Evolutionary conservation across 2,797 vertebrate genomes (phyloP).

Genomic region (Gymnoscopelus braueri): DNA sequence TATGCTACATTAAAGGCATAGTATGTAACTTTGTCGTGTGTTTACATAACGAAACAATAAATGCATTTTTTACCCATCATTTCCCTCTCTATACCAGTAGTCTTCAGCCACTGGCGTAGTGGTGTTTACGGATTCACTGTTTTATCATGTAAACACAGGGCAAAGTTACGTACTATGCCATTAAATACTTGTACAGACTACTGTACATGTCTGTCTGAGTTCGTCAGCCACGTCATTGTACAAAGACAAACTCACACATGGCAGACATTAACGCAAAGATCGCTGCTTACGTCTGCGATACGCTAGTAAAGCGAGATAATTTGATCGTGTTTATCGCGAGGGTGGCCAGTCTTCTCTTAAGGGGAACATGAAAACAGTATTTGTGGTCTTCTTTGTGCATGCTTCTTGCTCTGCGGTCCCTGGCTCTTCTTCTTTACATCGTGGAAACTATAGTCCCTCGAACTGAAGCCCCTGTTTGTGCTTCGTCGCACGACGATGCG

Average conservation of each 20-base stretch:
- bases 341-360: slow-evolving; percentile 48
- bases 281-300: slow-evolving; percentile 54
- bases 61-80: too few relatives aligned
- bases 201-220: slow-evolving; percentile 51
- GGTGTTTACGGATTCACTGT: too few relatives aligned
- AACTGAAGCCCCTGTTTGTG: too few relatives aligned
- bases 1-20: slow-evolving; percentile 76
- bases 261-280: slow-evolving; percentile 39
- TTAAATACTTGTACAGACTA: slow-evolving; percentile 80
- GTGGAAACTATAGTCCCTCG: too few relatives aligned
- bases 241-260: slow-evolving; percentile 38
- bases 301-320: slow-evolving; percentile 65
- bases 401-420: slow-evolving; percentile 49
- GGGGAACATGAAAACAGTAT: slow-evolving; percentile 66
- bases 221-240: slow-evolving; percentile 57
- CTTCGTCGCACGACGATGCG: too few relatives aligned
- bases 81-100: too few relatives aligned
- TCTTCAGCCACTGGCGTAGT: too few relatives aligned
- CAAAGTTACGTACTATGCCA: too few relatives aligned
- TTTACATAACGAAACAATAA: too few relatives aligned
- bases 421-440: background rate
- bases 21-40: too few relatives aligned
- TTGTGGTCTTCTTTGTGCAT: slow-evolving; percentile 79
- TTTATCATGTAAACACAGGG: too few relatives aligned
- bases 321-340: slow-evolving; percentile 40